Percentiles rank a stretch among this genome's conserved stretches.
These are phyloP conservation scores for Leptodirus hochenwartii DNA, from an alignment of 2,888 invertebrate species.

Conservation along the genomic window DNA sequence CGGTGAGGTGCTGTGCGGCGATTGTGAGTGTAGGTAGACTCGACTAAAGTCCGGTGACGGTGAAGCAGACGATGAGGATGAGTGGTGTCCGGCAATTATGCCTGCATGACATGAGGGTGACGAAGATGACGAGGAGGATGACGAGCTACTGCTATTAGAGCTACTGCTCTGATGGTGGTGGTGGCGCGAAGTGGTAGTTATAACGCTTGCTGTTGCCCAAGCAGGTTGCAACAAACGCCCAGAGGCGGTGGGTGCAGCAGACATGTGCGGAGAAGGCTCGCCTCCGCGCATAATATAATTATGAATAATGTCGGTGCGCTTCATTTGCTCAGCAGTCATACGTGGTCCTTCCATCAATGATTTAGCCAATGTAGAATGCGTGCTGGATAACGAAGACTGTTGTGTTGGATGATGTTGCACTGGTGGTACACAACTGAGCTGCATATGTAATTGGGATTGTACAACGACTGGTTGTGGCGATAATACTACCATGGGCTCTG, in stretches of 20 bases:
- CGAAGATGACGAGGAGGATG: slow-evolving; percentile 22
- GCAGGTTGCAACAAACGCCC: slow-evolving; percentile 22
- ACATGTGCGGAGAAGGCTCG: slow-evolving; percentile 33
- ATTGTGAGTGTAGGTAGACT: slow-evolving; percentile 24
- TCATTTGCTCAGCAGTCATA: slow-evolving; percentile 84
- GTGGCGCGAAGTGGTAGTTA: slow-evolving; percentile 33
- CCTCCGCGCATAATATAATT: slow-evolving; percentile 72
- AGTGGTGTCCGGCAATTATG: too few species aligned
- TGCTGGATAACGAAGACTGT: slow-evolving; percentile 55
- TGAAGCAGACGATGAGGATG: slow-evolving; percentile 19
- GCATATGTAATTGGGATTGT: slow-evolving; percentile 15
- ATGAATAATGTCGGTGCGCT: slow-evolving; percentile 82
- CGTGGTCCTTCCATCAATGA: slow-evolving; percentile 84
- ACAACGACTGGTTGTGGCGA: slow-evolving; percentile 21
- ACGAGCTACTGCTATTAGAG: slow-evolving; percentile 25
- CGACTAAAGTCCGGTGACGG: slow-evolving; percentile 27
- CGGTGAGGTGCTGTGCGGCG: slow-evolving; percentile 29
- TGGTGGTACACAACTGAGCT: too few species aligned
- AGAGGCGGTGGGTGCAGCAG: slow-evolving; percentile 28
- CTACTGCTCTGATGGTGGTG: slow-evolving; percentile 19
- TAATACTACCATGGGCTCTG: slow-evolving; percentile 39
- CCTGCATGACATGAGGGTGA: too few species aligned
- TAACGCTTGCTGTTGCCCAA: slow-evolving; percentile 40
- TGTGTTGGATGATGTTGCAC: too few species aligned
- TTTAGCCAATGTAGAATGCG: slow-evolving; percentile 77